Evolutionary conservation across 2,888 invertebrate genomes (phyloP).

Genomic region (Lymantria monacha): DNA sequence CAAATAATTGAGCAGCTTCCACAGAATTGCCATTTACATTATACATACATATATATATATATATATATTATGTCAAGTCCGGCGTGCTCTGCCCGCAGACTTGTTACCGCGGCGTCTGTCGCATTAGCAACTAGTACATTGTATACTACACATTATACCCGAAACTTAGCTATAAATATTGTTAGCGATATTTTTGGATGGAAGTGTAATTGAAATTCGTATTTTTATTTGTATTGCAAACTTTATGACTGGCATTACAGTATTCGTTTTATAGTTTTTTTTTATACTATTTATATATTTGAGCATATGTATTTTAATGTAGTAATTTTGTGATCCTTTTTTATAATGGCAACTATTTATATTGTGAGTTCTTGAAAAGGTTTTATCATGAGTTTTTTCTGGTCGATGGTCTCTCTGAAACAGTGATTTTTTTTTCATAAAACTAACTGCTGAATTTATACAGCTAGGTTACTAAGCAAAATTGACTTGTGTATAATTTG

Average conservation of each 20-base stretch:
- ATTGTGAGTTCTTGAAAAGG: constrained; percentile 25
- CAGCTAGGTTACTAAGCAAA: no score
- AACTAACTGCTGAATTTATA: no score
- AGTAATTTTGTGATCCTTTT: constrained; percentile 7
- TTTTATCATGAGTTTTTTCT: background rate
- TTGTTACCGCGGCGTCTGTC: constrained; percentile 18
- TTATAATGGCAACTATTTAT: constrained; percentile 48
- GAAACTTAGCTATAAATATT: constrained; percentile 43
- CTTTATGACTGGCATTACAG: constrained; percentile 62
- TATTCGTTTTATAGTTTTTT: constrained; percentile 51
- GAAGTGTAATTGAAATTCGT: constrained; percentile 59
- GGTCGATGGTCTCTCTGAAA: no score
- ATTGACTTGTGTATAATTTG: no score
- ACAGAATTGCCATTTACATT: constrained; percentile 74
- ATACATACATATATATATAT: constrained; percentile 14
- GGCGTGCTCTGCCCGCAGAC: constrained; percentile 30
- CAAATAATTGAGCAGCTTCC: constrained; percentile 68
- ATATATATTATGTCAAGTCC: constrained; percentile 45
- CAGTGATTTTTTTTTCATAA: no score
- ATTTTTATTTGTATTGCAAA: constrained; percentile 57
- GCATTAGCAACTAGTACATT: constrained; percentile 66
- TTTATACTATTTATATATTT: constrained; percentile 2
- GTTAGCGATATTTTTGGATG: constrained; percentile 68
- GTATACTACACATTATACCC: constrained; percentile 61
- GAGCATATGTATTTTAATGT: background rate